Conservation (phyloP, 2,797 vertebrate species). For the Podargus strigoides region DNA sequence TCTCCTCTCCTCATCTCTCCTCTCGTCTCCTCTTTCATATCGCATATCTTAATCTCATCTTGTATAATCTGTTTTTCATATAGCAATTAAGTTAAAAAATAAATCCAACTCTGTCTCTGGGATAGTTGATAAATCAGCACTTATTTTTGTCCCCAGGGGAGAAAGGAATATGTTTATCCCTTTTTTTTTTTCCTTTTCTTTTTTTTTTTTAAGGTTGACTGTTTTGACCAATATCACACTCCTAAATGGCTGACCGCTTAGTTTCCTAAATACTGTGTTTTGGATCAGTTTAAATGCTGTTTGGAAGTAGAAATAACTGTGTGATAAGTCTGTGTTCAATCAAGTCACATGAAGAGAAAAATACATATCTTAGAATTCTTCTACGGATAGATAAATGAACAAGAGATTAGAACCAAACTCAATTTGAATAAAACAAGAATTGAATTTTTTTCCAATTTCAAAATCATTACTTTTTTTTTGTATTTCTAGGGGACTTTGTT, state of each 20-base stretch:
- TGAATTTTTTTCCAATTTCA: background rate
- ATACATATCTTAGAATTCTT: background rate
- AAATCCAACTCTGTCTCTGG: background rate
- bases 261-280: background rate
- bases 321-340: background rate
- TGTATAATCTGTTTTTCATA: background rate
- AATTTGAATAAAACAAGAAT: background rate
- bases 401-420: background rate
- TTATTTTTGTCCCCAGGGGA: background rate
- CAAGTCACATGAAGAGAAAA: background rate
- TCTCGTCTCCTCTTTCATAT: background rate
- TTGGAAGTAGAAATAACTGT: conserved; percentile 28
- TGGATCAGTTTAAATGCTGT: background rate
- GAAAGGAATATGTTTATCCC: background rate
- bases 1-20: background rate
- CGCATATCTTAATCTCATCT: too few relatives aligned
- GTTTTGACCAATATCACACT: background rate
- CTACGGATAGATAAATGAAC: background rate
- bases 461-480: background rate
- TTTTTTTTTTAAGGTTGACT: background rate
- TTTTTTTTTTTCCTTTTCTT: background rate
- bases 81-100: background rate
- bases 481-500: too few relatives aligned
- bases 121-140: background rate
- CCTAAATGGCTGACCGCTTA: background rate